Percentiles rank a stretch among this genome's conserved stretches.
Evolutionary conservation across 2,113 vertebrate genomes (phyloP).

Genomic region (Choloepus hoffmanni): DNA sequence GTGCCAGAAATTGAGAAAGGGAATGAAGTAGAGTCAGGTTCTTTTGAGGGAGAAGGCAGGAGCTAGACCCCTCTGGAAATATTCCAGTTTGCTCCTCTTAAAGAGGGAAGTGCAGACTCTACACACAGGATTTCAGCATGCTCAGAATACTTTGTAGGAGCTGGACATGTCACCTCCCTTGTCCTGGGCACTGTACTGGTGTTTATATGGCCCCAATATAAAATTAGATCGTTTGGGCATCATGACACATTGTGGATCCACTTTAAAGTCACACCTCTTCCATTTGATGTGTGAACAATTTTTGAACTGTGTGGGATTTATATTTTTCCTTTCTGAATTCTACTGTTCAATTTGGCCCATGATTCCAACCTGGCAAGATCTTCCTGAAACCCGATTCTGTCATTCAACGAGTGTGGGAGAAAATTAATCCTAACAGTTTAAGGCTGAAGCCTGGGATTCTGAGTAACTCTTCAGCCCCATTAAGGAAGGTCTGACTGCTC

Average conservation of each 20-base stretch:
- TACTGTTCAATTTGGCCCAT: constrained; percentile 11
- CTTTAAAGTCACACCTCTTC: not conserved
- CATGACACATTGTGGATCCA: rapidly evolving
- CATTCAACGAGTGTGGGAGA: constrained; percentile 55
- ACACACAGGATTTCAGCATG: rapidly evolving
- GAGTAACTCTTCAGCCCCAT: constrained; percentile 38
- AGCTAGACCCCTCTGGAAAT: not conserved
- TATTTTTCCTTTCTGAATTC: constrained; percentile 36
- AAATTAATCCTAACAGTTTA: constrained; percentile 56
- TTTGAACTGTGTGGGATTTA: not conserved
- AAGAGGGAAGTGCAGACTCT: not conserved
- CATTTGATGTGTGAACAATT: not conserved
- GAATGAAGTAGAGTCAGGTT: not conserved
- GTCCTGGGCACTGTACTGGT: not conserved
- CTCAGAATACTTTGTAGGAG: not conserved
- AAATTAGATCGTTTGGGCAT: not conserved
- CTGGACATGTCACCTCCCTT: not conserved
- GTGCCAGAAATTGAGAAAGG: not conserved
- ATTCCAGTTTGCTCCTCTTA: not conserved
- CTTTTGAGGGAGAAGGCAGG: not conserved
- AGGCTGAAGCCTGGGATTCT: constrained; percentile 50
- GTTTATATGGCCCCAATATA: not conserved
- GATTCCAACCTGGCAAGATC: not conserved
- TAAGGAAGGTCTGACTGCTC: constrained; percentile 51
- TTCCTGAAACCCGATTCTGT: constrained; percentile 65